phyloP scores from a whole-genome alignment of 2,797 vertebrate species.

The Poecilia gillii region DNA sequence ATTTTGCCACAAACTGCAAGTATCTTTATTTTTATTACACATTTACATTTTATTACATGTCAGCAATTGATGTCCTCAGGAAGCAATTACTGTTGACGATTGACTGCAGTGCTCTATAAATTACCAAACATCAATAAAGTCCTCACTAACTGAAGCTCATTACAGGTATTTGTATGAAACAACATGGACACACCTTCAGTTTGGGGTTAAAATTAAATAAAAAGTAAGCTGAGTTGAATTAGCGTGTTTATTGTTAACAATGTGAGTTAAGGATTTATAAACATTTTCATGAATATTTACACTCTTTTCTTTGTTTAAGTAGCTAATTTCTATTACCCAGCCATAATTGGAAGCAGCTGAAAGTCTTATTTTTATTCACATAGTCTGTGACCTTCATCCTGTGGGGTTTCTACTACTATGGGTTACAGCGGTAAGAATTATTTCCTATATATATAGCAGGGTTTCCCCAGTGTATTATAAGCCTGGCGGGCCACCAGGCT shows the following conservation, averaged over 20 bases:
- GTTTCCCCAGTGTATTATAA: too few species aligned
- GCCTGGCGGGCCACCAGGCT: too few species aligned
- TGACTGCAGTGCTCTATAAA: conserved; percentile 46
- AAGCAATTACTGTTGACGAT: conserved; percentile 50
- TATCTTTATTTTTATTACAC: conserved; percentile 43
- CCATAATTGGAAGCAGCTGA: not conserved
- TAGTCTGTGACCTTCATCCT: not conserved
- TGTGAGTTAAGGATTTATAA: not conserved
- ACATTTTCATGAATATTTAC: not conserved
- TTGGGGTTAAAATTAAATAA: not conserved
- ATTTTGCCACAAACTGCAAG: conserved; percentile 14
- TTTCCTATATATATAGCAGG: too few species aligned
- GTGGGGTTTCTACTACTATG: not conserved
- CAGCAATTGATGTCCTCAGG: conserved; percentile 50
- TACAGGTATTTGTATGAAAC: not conserved
- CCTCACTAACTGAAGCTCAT: conserved; percentile 20
- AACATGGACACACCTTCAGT: not conserved
- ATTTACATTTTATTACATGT: conserved; percentile 35
- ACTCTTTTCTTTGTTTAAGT: not conserved
- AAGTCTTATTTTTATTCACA: not conserved
- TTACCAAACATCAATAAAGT: conserved; percentile 43
- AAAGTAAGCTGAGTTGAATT: not conserved
- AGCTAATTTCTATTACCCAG: not conserved
- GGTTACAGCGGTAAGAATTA: not conserved
- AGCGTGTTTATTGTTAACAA: not conserved